phyloP scores from a whole-genome alignment of 2,888 invertebrate genomes.

The Leucozona laternaria region DNA sequence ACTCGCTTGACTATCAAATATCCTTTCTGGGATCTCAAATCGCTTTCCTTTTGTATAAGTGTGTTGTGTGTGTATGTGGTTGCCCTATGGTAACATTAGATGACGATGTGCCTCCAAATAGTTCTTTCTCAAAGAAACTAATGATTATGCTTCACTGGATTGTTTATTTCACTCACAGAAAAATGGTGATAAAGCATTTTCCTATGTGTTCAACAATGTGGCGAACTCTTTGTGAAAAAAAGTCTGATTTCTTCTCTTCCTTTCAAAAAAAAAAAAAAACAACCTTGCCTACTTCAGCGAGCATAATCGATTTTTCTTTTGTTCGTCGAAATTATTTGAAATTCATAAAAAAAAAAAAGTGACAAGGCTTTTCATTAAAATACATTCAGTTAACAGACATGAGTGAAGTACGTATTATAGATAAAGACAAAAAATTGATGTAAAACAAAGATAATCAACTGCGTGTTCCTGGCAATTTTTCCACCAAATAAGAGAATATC shows the following conservation, averaged over 20 bases:
- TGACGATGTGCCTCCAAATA: background rate
- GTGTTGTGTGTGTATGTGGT: background rate
- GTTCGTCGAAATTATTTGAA: constrained; percentile 41
- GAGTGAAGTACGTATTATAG: background rate
- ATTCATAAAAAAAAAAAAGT: background rate
- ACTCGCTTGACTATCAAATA: constrained; percentile 68
- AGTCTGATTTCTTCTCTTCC: constrained; percentile 1
- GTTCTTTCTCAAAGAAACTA: constrained; percentile 24
- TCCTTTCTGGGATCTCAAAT: constrained; percentile 39
- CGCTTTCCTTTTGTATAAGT: background rate
- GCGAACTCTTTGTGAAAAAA: background rate
- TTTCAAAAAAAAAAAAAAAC: background rate
- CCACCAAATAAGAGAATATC: background rate
- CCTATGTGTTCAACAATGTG: constrained; percentile 14
- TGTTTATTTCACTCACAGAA: constrained; percentile 58
- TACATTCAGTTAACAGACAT: constrained; percentile 11
- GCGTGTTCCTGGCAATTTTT: background rate
- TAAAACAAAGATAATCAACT: background rate
- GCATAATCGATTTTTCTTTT: constrained; percentile 62
- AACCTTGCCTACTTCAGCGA: background rate
- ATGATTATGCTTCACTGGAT: constrained; percentile 41
- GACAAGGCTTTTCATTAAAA: constrained; percentile 9
- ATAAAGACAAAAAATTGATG: background rate
- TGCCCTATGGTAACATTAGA: background rate
- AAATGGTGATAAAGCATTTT: constrained; percentile 63